Evolutionary conservation across 2,113 vertebrate genomes (phyloP).

Genomic region (Anguilla rostrata): DNA sequence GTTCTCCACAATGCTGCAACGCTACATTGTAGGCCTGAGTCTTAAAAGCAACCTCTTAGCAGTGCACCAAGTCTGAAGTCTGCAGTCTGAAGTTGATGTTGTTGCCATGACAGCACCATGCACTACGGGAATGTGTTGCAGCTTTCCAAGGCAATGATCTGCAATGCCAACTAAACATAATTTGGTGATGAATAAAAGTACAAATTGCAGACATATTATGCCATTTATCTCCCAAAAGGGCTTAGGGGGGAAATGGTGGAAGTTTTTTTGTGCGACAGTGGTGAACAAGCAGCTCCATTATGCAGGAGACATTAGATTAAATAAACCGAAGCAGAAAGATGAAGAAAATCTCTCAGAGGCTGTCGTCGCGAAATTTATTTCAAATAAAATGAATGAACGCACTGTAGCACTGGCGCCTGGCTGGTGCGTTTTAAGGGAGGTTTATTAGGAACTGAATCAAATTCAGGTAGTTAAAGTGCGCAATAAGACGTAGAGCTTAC

Average conservation of each 20-base stretch:
- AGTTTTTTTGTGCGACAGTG: slow-evolving; percentile 2
- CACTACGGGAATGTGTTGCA: background rate
- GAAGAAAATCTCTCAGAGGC: too few species aligned
- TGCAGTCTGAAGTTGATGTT: background rate
- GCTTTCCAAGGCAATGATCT: slow-evolving; percentile 4
- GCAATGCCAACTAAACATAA: background rate
- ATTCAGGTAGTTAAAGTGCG: background rate
- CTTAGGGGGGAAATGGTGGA: background rate
- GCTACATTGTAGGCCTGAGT: background rate
- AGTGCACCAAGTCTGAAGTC: background rate
- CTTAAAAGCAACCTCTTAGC: background rate
- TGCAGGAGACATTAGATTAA: background rate
- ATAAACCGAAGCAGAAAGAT: background rate
- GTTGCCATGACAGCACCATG: slow-evolving; percentile 21
- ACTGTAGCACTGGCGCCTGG: too few species aligned
- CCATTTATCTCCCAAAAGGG: slow-evolving; percentile 15
- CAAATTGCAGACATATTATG: slow-evolving; percentile 23
- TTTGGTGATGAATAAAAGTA: slow-evolving; percentile 17
- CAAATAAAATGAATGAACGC: background rate
- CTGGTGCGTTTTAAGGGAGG: too few species aligned
- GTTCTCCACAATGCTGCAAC: background rate
- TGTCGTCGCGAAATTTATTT: background rate
- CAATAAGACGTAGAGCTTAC: background rate
- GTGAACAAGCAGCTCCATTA: slow-evolving; percentile 1
- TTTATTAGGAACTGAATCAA: background rate